These are phyloP conservation scores for Achatina immaculata DNA, from an alignment of 1,140 invertebrate genomes.

Conservation along the genomic window DNA sequence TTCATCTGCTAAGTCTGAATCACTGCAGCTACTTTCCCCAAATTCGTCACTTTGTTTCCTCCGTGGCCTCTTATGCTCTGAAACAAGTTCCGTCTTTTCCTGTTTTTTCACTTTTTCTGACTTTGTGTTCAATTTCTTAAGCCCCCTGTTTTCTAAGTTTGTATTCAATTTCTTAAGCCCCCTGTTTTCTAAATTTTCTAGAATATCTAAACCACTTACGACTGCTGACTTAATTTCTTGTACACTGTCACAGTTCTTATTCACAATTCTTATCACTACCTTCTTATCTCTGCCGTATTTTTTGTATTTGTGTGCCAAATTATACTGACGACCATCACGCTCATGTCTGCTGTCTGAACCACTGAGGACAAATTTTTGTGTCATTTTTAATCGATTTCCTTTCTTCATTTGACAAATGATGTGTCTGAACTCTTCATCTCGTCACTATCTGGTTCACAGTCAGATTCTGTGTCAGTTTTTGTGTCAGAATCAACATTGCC, in stretches of 20 bases:
- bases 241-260: not conserved
- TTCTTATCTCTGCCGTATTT: not conserved
- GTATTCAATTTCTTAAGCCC: not conserved
- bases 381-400: no score
- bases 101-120: not conserved
- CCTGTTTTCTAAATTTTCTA: not conserved
- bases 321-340: not conserved
- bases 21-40: not conserved
- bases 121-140: no score
- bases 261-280: not conserved
- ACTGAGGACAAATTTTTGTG: no score
- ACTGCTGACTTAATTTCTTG: not conserved
- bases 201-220: not conserved
- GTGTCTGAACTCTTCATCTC: no score
- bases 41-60: not conserved
- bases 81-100: not conserved
- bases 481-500: no score
- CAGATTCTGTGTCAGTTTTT: no score
- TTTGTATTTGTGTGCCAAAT: not conserved
- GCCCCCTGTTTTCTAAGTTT: not conserved
- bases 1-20: no score
- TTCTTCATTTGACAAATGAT: no score
- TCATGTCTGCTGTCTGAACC: not conserved
- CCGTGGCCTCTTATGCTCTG: not conserved
- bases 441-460: no score